Evolutionary conservation across 1,140 invertebrate genomes (phyloP).

Genomic region (Idris sp.): DNA sequence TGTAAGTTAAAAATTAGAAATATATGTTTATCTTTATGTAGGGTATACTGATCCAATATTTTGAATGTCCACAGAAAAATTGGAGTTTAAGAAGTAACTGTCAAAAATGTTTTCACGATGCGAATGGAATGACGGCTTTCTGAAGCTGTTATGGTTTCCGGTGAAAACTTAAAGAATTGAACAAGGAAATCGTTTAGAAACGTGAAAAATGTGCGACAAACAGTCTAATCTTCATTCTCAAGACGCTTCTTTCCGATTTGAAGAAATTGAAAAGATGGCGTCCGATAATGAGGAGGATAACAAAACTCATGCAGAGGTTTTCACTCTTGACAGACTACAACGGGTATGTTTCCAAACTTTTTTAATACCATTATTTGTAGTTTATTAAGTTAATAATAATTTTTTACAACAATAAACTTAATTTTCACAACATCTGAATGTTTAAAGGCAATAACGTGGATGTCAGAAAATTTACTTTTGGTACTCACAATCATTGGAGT

Average conservation of each 20-base stretch:
- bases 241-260: slow-evolving; percentile 63
- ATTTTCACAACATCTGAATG: background rate
- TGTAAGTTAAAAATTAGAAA: too few species aligned
- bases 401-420: too few species aligned
- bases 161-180: slow-evolving; percentile 46
- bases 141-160: slow-evolving; percentile 60
- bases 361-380: background rate
- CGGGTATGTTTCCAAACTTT: slow-evolving; percentile 49
- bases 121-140: slow-evolving; percentile 64
- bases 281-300: slow-evolving; percentile 67
- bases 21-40: too few species aligned
- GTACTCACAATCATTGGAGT: slow-evolving; percentile 81
- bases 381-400: background rate
- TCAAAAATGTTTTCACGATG: slow-evolving; percentile 51
- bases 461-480: slow-evolving; percentile 79
- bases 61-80: slow-evolving; percentile 1
- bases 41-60: too few species aligned
- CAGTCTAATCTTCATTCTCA: slow-evolving; percentile 38
- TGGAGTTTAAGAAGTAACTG: slow-evolving; percentile 1
- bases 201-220: slow-evolving; percentile 32
- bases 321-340: slow-evolving; percentile 65
- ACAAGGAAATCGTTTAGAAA: slow-evolving; percentile 54
- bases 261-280: slow-evolving; percentile 71
- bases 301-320: slow-evolving; percentile 35
- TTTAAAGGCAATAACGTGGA: slow-evolving; percentile 71